Evolutionary conservation across 2,797 vertebrate genomes (phyloP).

Genomic region (Semaprochilodus insignis): DNA sequence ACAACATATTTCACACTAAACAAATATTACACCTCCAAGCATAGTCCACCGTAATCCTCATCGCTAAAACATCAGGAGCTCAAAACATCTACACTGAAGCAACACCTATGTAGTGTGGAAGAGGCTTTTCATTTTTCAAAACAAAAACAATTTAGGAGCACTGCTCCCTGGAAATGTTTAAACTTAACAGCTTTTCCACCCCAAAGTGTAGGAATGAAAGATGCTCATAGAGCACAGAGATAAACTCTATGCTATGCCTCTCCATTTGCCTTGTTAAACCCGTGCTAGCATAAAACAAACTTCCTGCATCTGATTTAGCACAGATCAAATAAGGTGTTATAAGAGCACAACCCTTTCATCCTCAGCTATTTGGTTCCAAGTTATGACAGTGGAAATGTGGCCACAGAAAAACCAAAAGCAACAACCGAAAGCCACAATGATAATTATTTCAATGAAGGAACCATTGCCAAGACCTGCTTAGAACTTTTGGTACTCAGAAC

Average conservation of each 20-base stretch:
- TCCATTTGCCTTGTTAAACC: neutral
- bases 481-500: conserved; percentile 55
- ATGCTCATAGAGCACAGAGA: conserved; percentile 8
- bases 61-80: neutral
- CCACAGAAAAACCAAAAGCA: conserved; percentile 29
- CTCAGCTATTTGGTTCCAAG: neutral
- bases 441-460: conserved; percentile 39
- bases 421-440: conserved; percentile 50
- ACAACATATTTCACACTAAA: neutral
- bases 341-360: neutral
- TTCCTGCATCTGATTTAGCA: neutral
- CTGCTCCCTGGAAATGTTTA: conserved; percentile 30
- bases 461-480: conserved; percentile 66
- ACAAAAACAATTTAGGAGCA: conserved; percentile 22
- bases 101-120: neutral
- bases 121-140: conserved; percentile 9
- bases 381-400: conserved; percentile 25
- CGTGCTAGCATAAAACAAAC: neutral
- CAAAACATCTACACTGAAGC: neutral
- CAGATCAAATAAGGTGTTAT: neutral
- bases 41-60: neutral
- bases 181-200: conserved; percentile 21
- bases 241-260: neutral
- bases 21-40: neutral
- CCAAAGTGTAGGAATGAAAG: conserved; percentile 2